Evolutionary conservation across 2,113 vertebrate genomes (phyloP).

Genomic region (Phaethon lepturus): DNA sequence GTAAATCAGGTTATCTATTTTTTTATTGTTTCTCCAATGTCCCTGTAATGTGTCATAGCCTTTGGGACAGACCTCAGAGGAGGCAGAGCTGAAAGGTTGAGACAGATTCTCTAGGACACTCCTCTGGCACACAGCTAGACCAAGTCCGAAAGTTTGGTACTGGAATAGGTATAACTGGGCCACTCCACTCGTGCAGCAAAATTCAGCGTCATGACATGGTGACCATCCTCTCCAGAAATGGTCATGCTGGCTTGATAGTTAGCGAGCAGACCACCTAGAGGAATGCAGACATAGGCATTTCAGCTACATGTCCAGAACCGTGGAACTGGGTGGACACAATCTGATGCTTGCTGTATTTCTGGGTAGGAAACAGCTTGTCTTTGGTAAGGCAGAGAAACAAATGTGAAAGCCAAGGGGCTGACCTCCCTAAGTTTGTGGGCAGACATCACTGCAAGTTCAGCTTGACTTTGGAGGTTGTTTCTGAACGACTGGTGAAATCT

Average conservation of each 20-base stretch:
- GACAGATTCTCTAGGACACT: background rate
- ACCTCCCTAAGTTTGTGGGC: background rate
- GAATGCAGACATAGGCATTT: accelerated
- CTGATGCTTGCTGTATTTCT: background rate
- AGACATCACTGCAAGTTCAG: background rate
- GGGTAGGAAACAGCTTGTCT: background rate
- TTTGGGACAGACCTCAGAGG: background rate
- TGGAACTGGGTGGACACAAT: background rate
- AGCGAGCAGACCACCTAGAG: background rate
- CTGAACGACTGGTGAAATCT: background rate
- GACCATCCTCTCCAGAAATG: background rate
- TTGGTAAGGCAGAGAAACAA: background rate
- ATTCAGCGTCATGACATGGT: background rate
- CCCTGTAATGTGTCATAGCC: background rate
- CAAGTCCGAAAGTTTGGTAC: background rate
- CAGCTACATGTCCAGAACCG: background rate
- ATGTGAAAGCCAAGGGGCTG: background rate
- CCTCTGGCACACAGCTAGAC: background rate
- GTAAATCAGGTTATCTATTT: background rate
- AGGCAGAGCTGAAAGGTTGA: background rate
- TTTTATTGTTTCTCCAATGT: background rate
- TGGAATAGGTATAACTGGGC: background rate
- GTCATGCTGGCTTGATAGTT: background rate
- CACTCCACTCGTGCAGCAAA: background rate
- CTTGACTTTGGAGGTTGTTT: background rate